Conservation (phyloP, 2,113 vertebrate genomes). For the Silurus glanis region DNA sequence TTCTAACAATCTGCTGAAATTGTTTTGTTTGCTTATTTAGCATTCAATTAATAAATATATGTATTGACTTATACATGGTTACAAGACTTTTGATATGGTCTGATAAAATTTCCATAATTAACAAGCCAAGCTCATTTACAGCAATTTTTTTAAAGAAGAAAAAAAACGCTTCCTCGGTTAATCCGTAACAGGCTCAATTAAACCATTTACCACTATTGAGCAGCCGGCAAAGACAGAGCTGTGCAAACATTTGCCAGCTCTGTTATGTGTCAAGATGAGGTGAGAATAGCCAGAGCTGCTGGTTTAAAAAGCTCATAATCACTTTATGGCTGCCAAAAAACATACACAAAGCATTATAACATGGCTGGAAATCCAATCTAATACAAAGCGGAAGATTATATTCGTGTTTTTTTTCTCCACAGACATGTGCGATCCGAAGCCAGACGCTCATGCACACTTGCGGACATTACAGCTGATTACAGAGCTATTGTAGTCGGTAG, state of each 20-base stretch:
- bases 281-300: conserved; percentile 59
- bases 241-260: conserved; percentile 71
- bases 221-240: conserved; percentile 63
- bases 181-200: conserved; percentile 69
- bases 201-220: conserved; percentile 67
- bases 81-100: not conserved
- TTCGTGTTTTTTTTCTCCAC: not conserved
- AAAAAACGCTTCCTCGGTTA: conserved; percentile 60
- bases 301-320: conserved; percentile 38
- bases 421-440: not conserved
- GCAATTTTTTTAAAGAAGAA: conserved; percentile 28
- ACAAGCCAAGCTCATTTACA: conserved; percentile 54
- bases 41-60: not conserved
- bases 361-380: conserved; percentile 8
- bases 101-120: conserved; percentile 8
- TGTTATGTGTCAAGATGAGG: conserved; percentile 69
- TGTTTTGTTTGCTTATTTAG: not conserved
- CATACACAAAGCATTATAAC: conserved; percentile 8
- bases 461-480: conserved; percentile 9
- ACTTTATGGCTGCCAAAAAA: conserved; percentile 24
- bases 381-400: not conserved
- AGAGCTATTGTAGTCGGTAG: not conserved
- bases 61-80: not conserved
- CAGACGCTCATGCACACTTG: not conserved
- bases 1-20: not conserved